phyloP scores from a whole-genome alignment of 1,140 invertebrate species.

The Littorina saxatilis region DNA sequence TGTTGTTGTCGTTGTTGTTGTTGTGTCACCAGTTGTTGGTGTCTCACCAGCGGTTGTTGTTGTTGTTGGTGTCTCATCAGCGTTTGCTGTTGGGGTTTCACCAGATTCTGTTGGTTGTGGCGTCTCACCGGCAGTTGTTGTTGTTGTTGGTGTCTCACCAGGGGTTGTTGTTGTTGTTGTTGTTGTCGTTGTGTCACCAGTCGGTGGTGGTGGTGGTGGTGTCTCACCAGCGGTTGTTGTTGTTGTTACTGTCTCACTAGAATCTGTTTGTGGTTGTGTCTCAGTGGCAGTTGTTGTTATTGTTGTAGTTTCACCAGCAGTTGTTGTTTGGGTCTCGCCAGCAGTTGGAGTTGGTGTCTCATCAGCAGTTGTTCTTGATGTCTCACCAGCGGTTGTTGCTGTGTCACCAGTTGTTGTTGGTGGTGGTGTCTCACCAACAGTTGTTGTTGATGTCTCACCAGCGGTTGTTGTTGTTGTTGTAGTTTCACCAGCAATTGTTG shows the following conservation, averaged over 20 bases:
- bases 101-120: not conserved
- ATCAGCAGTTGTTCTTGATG: not conserved
- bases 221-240: not conserved
- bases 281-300: slow-evolving; percentile 1
- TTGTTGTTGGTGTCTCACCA: not conserved
- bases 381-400: not conserved
- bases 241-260: slow-evolving; percentile 2
- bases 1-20: slow-evolving; percentile 11
- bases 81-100: not conserved
- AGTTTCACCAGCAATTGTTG: not conserved
- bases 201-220: not conserved
- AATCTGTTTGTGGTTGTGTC: not conserved
- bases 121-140: slow-evolving; percentile 2
- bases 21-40: not conserved
- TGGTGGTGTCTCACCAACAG: not conserved
- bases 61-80: not conserved
- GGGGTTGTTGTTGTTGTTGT: slow-evolving; percentile 12
- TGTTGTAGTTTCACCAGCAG: not conserved
- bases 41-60: not conserved
- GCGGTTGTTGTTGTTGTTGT: slow-evolving; percentile 3
- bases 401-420: not conserved
- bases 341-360: slow-evolving; percentile 1
- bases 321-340: not conserved
- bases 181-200: slow-evolving; percentile 4
- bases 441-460: not conserved